Evolutionary conservation across 2,888 invertebrate species (phyloP).

Genomic region (Stenodera caucasica): DNA sequence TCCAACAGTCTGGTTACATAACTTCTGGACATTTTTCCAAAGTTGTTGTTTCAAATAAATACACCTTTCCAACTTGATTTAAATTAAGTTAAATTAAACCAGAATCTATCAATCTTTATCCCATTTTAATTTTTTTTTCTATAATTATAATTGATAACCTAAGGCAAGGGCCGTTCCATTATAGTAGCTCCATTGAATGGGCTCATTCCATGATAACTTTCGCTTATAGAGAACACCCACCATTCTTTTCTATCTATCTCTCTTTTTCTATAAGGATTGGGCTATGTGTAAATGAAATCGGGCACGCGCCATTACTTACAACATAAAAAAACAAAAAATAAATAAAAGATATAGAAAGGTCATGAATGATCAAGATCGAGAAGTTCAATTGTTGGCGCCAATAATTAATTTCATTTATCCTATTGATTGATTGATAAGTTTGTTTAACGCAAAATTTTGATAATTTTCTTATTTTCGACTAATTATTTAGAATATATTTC

Average conservation of each 20-base stretch:
- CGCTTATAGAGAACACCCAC: conserved; percentile 22
- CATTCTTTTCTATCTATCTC: conserved; percentile 12
- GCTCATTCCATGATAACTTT: conserved; percentile 19
- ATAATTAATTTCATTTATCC: not conserved
- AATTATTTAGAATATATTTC: no score
- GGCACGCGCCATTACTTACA: conserved; percentile 22
- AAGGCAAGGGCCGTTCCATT: conserved; percentile 26
- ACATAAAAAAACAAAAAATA: no score
- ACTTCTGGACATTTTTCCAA: not conserved
- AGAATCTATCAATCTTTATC: not conserved
- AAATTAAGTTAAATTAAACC: not conserved
- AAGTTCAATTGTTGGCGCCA: not conserved
- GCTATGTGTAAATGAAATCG: conserved; percentile 11
- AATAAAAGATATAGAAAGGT: not conserved
- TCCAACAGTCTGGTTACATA: not conserved
- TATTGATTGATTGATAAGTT: no score
- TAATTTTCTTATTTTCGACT: no score
- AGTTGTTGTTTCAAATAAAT: not conserved
- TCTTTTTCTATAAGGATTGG: conserved; percentile 2
- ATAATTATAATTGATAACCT: conserved; percentile 7
- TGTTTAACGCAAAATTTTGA: no score
- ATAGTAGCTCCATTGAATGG: conserved; percentile 5
- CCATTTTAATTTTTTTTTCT: not conserved
- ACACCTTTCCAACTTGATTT: not conserved
- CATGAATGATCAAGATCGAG: conserved; percentile 12